Conservation (phyloP, 2,797 vertebrate genomes). For the Gadopsis marmoratus region DNA sequence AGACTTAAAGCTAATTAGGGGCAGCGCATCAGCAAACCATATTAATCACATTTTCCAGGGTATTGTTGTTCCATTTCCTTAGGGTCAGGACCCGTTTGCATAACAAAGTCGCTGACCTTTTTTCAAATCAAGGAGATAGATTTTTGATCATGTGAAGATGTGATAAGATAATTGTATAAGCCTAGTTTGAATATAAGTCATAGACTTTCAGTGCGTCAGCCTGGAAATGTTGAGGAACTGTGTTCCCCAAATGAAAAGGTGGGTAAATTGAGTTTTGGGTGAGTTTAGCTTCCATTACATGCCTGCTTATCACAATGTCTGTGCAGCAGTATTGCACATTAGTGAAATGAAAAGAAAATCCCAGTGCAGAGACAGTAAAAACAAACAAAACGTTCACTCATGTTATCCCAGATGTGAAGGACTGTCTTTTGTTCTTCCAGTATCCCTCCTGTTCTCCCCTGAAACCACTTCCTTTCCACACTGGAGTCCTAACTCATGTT, state of each 20-base stretch:
- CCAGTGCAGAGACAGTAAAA: slow-evolving; percentile 21
- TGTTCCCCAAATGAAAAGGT: not conserved
- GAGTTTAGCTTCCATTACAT: slow-evolving; percentile 16
- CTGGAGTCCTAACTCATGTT: slow-evolving; percentile 69
- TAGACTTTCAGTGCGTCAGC: not conserved
- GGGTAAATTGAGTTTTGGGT: not conserved
- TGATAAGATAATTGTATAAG: not conserved
- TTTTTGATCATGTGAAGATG: not conserved
- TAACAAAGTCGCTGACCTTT: not conserved
- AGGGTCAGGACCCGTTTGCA: not conserved
- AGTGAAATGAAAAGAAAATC: slow-evolving; percentile 23
- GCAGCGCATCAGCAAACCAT: not conserved
- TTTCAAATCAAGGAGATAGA: not conserved
- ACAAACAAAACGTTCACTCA: slow-evolving; percentile 26
- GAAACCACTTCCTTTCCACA: slow-evolving; percentile 38
- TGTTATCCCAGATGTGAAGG: slow-evolving; percentile 48
- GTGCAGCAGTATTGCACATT: slow-evolving; percentile 21
- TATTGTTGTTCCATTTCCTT: not conserved
- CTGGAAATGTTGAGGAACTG: not conserved
- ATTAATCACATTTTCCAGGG: not conserved
- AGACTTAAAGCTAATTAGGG: not conserved
- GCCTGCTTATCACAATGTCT: slow-evolving; percentile 17
- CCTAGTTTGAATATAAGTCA: not conserved
- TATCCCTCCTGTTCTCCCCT: slow-evolving; percentile 24
- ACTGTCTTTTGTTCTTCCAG: slow-evolving; percentile 33